These are phyloP conservation scores for Drosophila yooni DNA, from an alignment of 2,888 invertebrate genomes.

Conservation along the genomic window DNA sequence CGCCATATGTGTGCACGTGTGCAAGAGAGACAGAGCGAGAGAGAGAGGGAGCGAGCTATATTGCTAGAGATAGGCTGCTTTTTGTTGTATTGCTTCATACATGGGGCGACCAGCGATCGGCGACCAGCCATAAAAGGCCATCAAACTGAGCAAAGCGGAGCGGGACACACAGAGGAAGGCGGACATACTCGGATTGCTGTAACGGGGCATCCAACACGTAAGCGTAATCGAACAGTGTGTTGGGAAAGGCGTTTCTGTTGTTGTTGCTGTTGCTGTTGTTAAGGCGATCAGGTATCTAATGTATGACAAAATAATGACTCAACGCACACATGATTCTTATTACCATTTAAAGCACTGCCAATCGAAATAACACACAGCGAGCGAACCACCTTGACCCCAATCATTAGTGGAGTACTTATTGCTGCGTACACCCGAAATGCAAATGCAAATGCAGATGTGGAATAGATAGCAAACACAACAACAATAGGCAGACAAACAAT, in stretches of 20 bases:
- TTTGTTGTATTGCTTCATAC: slow-evolving; percentile 14
- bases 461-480: slow-evolving; percentile 2
- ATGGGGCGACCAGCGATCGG: slow-evolving; percentile 22
- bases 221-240: slow-evolving; percentile 17
- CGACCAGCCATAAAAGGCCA: slow-evolving; percentile 50
- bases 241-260: slow-evolving; percentile 10
- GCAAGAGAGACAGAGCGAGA: background rate
- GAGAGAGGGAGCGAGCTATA: background rate
- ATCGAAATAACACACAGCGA: slow-evolving; percentile 20
- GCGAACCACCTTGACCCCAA: slow-evolving; percentile 46
- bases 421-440: slow-evolving; percentile 24
- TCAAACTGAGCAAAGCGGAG: slow-evolving; percentile 1
- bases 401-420: background rate
- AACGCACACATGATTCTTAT: slow-evolving; percentile 41
- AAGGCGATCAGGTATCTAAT: slow-evolving; percentile 29
- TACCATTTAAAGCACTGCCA: slow-evolving; percentile 41
- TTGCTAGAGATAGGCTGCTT: background rate
- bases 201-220: slow-evolving; percentile 53
- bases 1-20: background rate
- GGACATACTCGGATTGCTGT: slow-evolving; percentile 41
- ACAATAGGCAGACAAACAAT: background rate
- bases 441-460: slow-evolving; percentile 7
- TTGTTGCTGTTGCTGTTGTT: slow-evolving; percentile 7
- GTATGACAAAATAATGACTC: slow-evolving; percentile 35
- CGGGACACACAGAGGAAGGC: slow-evolving; percentile 22